Conservation (phyloP, 2,113 vertebrate genomes). For the Telmatochromis sp. region DNA sequence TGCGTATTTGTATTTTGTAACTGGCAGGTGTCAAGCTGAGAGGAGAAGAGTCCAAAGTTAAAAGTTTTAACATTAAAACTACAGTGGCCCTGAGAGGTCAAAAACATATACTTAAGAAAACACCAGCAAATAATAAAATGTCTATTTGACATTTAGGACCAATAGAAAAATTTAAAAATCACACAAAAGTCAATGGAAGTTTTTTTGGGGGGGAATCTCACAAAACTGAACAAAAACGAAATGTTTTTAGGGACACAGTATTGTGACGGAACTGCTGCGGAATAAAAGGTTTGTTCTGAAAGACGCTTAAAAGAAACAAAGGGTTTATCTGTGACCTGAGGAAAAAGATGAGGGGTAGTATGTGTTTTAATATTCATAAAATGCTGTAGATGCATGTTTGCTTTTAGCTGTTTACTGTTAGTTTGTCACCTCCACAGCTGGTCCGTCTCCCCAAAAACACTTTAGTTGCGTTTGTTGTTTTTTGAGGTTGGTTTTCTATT, state of each 20-base stretch:
- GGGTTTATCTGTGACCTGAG: neutral
- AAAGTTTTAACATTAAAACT: neutral
- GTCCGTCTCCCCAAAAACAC: neutral
- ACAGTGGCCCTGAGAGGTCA: neutral
- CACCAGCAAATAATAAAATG: neutral
- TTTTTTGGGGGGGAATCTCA: accelerated
- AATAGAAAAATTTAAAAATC: neutral
- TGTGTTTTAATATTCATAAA: neutral
- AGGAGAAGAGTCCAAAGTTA: neutral
- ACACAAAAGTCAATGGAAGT: neutral
- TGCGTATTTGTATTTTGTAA: neutral
- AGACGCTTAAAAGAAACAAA: neutral
- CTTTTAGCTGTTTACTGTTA: neutral
- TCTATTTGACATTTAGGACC: neutral
- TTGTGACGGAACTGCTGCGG: neutral
- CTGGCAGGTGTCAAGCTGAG: neutral
- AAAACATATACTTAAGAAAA: neutral
- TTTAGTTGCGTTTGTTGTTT: neutral
- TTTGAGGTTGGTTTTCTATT: neutral
- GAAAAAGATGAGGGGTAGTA: neutral
- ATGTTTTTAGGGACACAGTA: neutral
- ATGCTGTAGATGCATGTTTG: neutral
- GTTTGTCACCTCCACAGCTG: neutral
- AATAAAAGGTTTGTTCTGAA: neutral
- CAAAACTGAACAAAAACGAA: neutral